Base-by-base conservation (phyloP, 2,888 invertebrate species). In the Troilus luridus region DNA sequence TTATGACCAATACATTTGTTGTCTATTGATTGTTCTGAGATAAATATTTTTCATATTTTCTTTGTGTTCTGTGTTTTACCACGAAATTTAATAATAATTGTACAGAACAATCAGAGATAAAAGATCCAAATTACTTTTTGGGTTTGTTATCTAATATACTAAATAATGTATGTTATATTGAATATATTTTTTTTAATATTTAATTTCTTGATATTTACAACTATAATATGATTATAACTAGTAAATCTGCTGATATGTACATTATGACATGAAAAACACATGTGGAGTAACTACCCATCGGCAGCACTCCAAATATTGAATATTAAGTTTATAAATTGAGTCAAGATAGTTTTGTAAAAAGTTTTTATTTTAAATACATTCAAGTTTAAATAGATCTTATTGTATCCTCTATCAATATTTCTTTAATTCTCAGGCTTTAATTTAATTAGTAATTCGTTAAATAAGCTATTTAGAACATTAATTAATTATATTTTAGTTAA, bases 141-240 rank as follows among this genome's bases (percentile, higher is more conserved):
- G 27, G 27, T 72, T 72, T 72, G 72, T 72, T 72, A 72, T 72
- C 72, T n/a, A n/a, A n/a, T n/a, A n/a, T n/a, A n/a, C n/a, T n/a
- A n/a, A n/a, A n/a, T n/a, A n/a, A n/a, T n/a, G n/a, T n/a, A n/a
- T n/a, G n/a, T n/a, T n/a, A n/a, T n/a, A n/a, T n/a, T n/a, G n/a
- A n/a, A n/a, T n/a, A n/a, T n/a, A n/a, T n/a, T n/a, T n/a, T n/a
- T n/a, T n/a, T n/a, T n/a, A n/a, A n/a, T n/a, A n/a, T n/a, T n/a
- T n/a, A n/a, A n/a, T n/a, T n/a, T n/a, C n/a, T n/a, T n/a, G n/a
- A n/a, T n/a, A n/a, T n/a, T n/a, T n/a, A n/a, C n/a, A n/a, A n/a
- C n/a, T n/a, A n/a, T n/a, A n/a, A n/a, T n/a, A n/a, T n/a, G n/a
- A n/a, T n/a, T n/a, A n/a, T n/a, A n/a, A n/a, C n/a, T n/a, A n/a